A percentile compares a stretch with the other conserved stretches of the same genome.
Conservation (phyloP, 2,888 invertebrate genomes). For the Hirtodrosophila alboralis region DNA sequence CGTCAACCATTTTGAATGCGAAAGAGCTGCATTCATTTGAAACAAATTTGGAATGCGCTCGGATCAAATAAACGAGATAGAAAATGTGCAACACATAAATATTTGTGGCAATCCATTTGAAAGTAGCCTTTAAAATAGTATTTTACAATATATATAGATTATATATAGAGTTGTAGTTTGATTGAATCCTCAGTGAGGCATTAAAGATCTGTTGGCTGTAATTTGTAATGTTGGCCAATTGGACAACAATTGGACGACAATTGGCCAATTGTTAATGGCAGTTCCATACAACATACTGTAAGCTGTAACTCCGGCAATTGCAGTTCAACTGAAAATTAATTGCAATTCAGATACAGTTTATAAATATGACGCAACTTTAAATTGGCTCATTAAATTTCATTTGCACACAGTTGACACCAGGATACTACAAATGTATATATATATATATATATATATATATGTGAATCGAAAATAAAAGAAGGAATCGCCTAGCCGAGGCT, state of each 20-base stretch:
- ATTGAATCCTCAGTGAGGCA: constrained; percentile 10
- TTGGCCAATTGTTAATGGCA: constrained; percentile 9
- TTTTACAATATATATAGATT: no score
- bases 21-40: constrained; percentile 48
- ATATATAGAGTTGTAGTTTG: no score
- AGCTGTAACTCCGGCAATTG: constrained; percentile 10
- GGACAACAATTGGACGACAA: constrained; percentile 7
- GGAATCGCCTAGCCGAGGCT: no score
- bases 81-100: constrained; percentile 45
- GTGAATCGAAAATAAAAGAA: no score
- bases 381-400: constrained; percentile 77
- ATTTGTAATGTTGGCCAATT: constrained; percentile 23
- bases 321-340: constrained; percentile 53
- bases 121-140: constrained; percentile 25
- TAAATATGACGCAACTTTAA: constrained; percentile 71
- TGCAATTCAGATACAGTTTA: constrained; percentile 71
- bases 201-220: constrained; percentile 23
- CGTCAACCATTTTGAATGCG: constrained; percentile 47
- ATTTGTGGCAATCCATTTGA: constrained; percentile 43
- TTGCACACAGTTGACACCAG: constrained; percentile 67
- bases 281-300: no score
- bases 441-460: background rate
- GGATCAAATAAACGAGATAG: constrained; percentile 43
- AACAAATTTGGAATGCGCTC: constrained; percentile 48
- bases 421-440: constrained; percentile 30